Evolutionary conservation across 2,888 invertebrate species (phyloP).

Genomic region (Hylaea fasciaria): DNA sequence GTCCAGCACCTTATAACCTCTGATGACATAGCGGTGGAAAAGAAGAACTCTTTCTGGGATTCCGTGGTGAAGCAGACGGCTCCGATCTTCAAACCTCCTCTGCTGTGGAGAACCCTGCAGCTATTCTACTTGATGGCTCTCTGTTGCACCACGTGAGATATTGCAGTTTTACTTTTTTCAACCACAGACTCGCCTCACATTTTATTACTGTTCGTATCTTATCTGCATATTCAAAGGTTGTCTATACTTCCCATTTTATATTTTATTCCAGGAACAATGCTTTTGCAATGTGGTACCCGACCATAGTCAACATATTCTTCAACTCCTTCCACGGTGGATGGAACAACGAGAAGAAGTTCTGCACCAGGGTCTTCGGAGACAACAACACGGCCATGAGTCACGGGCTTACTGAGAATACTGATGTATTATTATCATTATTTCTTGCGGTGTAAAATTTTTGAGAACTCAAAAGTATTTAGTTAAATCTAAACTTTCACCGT

Average conservation of each 20-base stretch:
- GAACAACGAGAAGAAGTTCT: conserved; percentile 53
- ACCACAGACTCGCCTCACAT: no score
- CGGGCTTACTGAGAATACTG: conserved; percentile 16
- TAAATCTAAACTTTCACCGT: no score
- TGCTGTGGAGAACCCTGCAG: conserved; percentile 79
- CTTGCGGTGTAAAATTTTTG: background rate
- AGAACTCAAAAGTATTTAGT: background rate
- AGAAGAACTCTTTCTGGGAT: conserved; percentile 56
- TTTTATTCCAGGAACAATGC: conserved; percentile 69
- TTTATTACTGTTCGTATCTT: no score
- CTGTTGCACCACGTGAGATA: conserved; percentile 85
- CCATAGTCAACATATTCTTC: conserved; percentile 78
- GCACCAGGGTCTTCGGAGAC: conserved; percentile 52
- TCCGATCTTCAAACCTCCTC: conserved; percentile 80
- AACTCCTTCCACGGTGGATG: conserved; percentile 48
- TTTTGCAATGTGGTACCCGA: conserved; percentile 82
- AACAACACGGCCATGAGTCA: conserved; percentile 34
- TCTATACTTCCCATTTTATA: background rate
- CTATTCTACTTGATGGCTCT: conserved; percentile 82
- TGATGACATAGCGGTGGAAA: conserved; percentile 18
- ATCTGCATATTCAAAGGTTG: no score
- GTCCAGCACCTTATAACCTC: conserved; percentile 50
- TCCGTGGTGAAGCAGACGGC: conserved; percentile 77
- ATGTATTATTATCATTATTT: conserved; percentile 44
- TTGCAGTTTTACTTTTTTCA: conserved; percentile 17